These are phyloP conservation scores for Diploptera punctata DNA, from an alignment of 2,888 invertebrate species.

Conservation along the genomic window DNA sequence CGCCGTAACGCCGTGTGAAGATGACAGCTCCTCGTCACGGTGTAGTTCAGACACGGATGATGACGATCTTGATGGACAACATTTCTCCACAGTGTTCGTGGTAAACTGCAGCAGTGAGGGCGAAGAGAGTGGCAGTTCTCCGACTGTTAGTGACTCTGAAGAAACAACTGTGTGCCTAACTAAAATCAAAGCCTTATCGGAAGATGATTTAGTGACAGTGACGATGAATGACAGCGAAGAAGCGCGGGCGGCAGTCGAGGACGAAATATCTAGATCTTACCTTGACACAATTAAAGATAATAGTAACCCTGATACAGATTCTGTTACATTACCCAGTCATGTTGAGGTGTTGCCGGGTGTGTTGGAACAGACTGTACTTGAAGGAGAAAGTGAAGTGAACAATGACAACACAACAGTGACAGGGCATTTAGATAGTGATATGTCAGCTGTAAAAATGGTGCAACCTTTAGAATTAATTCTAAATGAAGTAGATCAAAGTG, in stretches of 20 bases:
- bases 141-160: slow-evolving; percentile 23
- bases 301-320: background rate
- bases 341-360: background rate
- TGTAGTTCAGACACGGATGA: slow-evolving; percentile 53
- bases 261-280: background rate
- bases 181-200: background rate
- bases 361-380: background rate
- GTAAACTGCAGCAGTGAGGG: slow-evolving; percentile 51
- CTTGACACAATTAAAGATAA: background rate
- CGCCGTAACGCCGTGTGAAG: background rate
- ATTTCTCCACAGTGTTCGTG: slow-evolving; percentile 66
- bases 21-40: slow-evolving; percentile 6
- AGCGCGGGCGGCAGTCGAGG: background rate
- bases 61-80: slow-evolving; percentile 54
- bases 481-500: background rate
- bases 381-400: slow-evolving; percentile 12
- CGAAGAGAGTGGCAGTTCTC: background rate
- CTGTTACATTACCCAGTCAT: background rate
- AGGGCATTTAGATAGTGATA: no score
- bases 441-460: no score
- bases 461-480: background rate
- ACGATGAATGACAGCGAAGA: background rate
- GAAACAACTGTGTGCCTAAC: slow-evolving; percentile 19
- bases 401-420: background rate
- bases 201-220: background rate